Percentiles rank a stretch among this genome's conserved stretches.
These are phyloP conservation scores for Theretra japonica DNA, from an alignment of 2,888 invertebrate genomes.

Conservation along the genomic window DNA sequence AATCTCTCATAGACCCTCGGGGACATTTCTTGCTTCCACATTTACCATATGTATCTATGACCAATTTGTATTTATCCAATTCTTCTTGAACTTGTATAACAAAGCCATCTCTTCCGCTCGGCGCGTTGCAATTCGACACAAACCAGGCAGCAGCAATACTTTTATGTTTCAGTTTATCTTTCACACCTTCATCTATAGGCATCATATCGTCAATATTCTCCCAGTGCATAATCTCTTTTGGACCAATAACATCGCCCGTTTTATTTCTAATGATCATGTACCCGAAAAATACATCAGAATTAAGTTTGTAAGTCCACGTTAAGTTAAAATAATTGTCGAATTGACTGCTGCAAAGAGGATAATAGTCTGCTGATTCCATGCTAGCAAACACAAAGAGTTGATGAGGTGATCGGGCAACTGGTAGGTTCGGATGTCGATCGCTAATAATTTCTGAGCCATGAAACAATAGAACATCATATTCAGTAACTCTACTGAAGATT, in stretches of 20 bases:
- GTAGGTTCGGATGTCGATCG: conserved; percentile 32
- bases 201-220: conserved; percentile 50
- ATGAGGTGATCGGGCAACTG: conserved; percentile 41
- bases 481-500: conserved; percentile 40
- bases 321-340: conserved; percentile 61
- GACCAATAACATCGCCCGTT: conserved; percentile 51
- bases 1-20: conserved; percentile 43
- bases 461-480: conserved; percentile 56
- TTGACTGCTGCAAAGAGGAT: conserved; percentile 48
- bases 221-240: conserved; percentile 58
- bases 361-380: conserved; percentile 57
- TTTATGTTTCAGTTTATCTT: conserved; percentile 51
- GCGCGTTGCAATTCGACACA: conserved; percentile 58
- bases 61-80: conserved; percentile 48
- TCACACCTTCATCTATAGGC: conserved; percentile 49
- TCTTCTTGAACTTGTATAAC: conserved; percentile 46
- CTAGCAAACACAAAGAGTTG: conserved; percentile 57
- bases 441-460: conserved; percentile 48
- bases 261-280: conserved; percentile 54
- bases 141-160: conserved; percentile 64
- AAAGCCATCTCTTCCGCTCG: conserved; percentile 48
- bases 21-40: conserved; percentile 57
- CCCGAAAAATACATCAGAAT: conserved; percentile 57
- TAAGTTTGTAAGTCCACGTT: conserved; percentile 63
- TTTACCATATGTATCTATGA: conserved; percentile 57